A percentile compares a stretch with the other conserved stretches of the same genome.
phyloP scores from a whole-genome alignment of 2,113 vertebrate genomes.

The Vidua chalybeata region DNA sequence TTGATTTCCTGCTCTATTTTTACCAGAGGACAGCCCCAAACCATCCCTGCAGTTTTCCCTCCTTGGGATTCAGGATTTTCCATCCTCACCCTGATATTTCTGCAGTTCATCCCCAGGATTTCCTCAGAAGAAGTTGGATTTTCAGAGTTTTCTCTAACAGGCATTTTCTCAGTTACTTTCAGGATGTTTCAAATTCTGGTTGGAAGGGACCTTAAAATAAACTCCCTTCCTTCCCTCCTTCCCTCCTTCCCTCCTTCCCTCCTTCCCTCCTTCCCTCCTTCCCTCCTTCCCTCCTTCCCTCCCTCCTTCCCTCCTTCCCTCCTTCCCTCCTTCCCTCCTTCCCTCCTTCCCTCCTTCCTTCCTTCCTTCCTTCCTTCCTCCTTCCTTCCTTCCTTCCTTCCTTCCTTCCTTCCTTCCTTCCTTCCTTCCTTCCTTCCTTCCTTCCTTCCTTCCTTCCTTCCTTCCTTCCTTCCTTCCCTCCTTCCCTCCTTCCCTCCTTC shows the following conservation, averaged over 20 bases:
- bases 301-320: too few species aligned
- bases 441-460: too few species aligned
- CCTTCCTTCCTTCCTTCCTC: not conserved
- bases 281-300: too few species aligned
- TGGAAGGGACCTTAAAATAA: not conserved
- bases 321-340: too few species aligned
- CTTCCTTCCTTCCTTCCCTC: too few species aligned
- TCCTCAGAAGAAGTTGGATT: not conserved
- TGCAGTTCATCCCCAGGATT: not conserved
- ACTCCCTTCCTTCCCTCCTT: too few species aligned
- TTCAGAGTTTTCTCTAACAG: not conserved
- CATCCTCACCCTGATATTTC: rapidly evolving
- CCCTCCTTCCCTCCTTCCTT: too few species aligned
- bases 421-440: too few species aligned
- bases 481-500: too few species aligned
- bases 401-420: not conserved
- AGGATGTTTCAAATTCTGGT: not conserved
- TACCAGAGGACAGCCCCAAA: not conserved
- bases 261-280: too few species aligned
- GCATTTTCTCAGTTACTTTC: not conserved
- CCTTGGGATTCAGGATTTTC: not conserved
- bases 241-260: not conserved
- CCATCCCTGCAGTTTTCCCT: not conserved
- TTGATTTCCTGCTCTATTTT: not conserved
- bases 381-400: not conserved